phyloP scores from a whole-genome alignment of 2,888 invertebrate genomes.

The Drosophila demipolita region DNA sequence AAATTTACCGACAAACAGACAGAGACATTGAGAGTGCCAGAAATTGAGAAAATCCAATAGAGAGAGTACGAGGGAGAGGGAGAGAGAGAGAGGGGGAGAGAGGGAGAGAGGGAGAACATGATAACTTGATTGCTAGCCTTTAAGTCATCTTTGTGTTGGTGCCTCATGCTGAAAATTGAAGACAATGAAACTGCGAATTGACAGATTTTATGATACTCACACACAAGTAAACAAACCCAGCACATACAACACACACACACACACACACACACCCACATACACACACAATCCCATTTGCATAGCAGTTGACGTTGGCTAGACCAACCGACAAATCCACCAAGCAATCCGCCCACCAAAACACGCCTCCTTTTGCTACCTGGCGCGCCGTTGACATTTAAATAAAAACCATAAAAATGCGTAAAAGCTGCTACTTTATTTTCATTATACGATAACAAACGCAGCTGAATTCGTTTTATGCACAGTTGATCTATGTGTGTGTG shows the following conservation, averaged over 20 bases:
- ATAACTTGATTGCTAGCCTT: constrained; percentile 47
- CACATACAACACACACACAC: constrained; percentile 9
- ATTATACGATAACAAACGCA: constrained; percentile 50
- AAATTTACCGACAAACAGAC: constrained; percentile 60
- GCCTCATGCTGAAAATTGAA: constrained; percentile 57
- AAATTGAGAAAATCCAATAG: neutral
- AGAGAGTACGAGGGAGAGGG: neutral
- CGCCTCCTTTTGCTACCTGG: constrained; percentile 13
- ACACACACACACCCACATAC: constrained; percentile 8
- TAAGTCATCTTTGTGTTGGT: constrained; percentile 38
- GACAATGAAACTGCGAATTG: constrained; percentile 73
- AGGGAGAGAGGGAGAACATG: neutral
- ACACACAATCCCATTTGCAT: constrained; percentile 64
- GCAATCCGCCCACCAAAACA: neutral
- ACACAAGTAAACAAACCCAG: neutral
- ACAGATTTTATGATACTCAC: constrained; percentile 66
- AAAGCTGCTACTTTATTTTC: constrained; percentile 79
- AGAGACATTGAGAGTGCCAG: neutral
- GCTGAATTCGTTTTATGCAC: constrained; percentile 41
- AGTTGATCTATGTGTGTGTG: constrained; percentile 55
- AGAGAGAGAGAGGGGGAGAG: neutral
- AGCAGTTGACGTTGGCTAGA: constrained; percentile 48
- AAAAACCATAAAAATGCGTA: constrained; percentile 75
- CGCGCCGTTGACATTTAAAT: constrained; percentile 65
- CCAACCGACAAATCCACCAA: neutral